Conservation (phyloP, 2,113 vertebrate genomes). For the Thunnus thynnus region DNA sequence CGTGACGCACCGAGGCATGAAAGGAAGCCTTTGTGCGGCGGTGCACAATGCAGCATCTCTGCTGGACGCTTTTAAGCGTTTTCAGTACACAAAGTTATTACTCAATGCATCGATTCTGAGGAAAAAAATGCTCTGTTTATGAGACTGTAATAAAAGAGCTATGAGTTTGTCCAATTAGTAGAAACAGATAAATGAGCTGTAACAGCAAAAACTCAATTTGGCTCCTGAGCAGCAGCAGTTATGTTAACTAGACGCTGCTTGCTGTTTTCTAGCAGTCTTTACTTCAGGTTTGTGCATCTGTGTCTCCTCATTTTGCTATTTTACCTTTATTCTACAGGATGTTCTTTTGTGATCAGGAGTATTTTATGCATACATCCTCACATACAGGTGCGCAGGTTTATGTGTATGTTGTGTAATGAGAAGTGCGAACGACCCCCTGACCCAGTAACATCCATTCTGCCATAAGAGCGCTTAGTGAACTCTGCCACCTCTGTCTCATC, state of each 20-base stretch:
- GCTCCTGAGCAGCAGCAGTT: constrained; percentile 4
- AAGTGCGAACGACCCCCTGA: constrained; percentile 73
- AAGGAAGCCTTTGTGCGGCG: constrained; percentile 55
- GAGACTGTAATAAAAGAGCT: constrained; percentile 21
- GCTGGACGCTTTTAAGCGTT: constrained; percentile 31
- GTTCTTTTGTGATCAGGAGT: not conserved
- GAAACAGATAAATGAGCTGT: constrained; percentile 41
- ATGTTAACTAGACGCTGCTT: constrained; percentile 32
- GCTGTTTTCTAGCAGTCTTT: not conserved
- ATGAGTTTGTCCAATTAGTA: constrained; percentile 43
- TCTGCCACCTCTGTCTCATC: constrained; percentile 74
- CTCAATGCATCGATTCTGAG: constrained; percentile 16
- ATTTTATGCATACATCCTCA: constrained; percentile 4
- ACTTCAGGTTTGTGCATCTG: too few relatives aligned
- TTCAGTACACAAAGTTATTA: constrained; percentile 43
- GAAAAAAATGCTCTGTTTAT: constrained; percentile 30
- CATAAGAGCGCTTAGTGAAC: constrained; percentile 71
- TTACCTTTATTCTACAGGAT: not conserved
- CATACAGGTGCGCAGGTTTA: constrained; percentile 21
- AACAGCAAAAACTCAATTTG: constrained; percentile 38
- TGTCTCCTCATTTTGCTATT: not conserved
- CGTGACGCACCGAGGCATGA: constrained; percentile 47
- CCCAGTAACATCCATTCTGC: constrained; percentile 79
- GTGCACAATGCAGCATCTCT: constrained; percentile 25
- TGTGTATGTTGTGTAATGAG: constrained; percentile 68